Evolutionary conservation across 2,888 invertebrate species (phyloP).

Genomic region (Eupelmus urozonus): DNA sequence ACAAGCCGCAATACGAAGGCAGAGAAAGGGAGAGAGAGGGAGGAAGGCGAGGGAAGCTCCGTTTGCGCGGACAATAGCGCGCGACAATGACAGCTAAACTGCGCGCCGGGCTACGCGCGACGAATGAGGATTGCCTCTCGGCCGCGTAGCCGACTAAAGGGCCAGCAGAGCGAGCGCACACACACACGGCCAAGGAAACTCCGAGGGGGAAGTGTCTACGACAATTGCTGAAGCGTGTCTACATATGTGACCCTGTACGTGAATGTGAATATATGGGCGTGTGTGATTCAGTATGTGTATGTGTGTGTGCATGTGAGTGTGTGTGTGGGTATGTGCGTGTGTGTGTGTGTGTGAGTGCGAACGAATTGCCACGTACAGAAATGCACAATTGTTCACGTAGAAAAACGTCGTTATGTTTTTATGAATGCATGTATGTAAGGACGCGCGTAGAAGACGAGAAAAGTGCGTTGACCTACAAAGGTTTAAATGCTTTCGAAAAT

Average conservation of each 20-base stretch:
- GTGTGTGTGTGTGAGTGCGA: background rate
- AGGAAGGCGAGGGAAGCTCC: conserved; percentile 28
- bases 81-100: conserved; percentile 51
- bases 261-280: too few relatives aligned
- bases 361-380: too few relatives aligned
- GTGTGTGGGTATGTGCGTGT: background rate
- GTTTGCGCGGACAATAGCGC: conserved; percentile 48
- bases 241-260: too few relatives aligned
- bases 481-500: too few relatives aligned
- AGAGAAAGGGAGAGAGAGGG: conserved; percentile 1
- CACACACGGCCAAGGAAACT: background rate
- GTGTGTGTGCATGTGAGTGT: too few relatives aligned
- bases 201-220: conserved; percentile 19
- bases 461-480: too few relatives aligned
- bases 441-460: too few relatives aligned
- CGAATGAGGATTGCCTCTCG: conserved; percentile 34
- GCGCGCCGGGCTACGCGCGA: background rate
- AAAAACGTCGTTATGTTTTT: background rate
- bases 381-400: background rate
- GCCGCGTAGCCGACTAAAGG: conserved; percentile 15
- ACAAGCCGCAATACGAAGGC: background rate
- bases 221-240: conserved; percentile 7
- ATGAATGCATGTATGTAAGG: background rate
- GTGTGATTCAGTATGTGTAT: too few relatives aligned
- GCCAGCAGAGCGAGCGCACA: too few relatives aligned